Evolutionary conservation across 2,797 vertebrate species (phyloP).

Genomic region (Dallia pectoralis): DNA sequence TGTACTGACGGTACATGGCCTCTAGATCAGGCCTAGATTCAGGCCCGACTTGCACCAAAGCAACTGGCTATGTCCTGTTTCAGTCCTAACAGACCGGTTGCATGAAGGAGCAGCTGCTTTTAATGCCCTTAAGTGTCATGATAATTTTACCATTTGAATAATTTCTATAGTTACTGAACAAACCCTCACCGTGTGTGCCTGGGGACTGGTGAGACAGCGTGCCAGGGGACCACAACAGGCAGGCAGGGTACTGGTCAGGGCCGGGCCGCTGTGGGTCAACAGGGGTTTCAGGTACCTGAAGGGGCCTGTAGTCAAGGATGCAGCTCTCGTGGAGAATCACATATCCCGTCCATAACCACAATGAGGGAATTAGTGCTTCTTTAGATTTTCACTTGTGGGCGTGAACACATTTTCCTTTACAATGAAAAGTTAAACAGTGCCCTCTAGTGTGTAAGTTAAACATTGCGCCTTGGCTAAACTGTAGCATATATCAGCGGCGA

Average conservation of each 20-base stretch:
- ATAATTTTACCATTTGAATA: too few relatives aligned
- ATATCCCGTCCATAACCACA: neutral
- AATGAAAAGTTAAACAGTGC: neutral
- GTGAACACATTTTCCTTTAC: neutral
- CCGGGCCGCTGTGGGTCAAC: constrained; percentile 91
- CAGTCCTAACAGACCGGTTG: neutral
- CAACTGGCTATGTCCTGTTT: too few relatives aligned
- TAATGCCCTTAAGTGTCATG: too few relatives aligned
- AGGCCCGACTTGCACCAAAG: too few relatives aligned
- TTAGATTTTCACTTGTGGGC: neutral
- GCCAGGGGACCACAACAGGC: constrained; percentile 89
- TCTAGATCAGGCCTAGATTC: too few relatives aligned
- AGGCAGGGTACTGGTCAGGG: constrained; percentile 87
- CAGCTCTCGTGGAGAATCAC: neutral
- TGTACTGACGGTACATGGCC: neutral
- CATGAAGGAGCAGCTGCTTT: neutral
- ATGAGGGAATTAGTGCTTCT: neutral
- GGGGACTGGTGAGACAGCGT: constrained; percentile 88
- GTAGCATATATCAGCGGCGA: neutral
- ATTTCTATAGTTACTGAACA: too few relatives aligned
- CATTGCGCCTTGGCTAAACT: neutral
- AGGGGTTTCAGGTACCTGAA: constrained; percentile 92
- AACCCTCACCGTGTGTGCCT: constrained; percentile 88
- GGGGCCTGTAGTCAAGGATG: constrained; percentile 54
- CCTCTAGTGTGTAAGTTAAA: neutral